Evolutionary conservation across 2,888 invertebrate species (phyloP), one percentile per base, ranked within the genome.

Genomic region (Cotesia congregata): DNA sequence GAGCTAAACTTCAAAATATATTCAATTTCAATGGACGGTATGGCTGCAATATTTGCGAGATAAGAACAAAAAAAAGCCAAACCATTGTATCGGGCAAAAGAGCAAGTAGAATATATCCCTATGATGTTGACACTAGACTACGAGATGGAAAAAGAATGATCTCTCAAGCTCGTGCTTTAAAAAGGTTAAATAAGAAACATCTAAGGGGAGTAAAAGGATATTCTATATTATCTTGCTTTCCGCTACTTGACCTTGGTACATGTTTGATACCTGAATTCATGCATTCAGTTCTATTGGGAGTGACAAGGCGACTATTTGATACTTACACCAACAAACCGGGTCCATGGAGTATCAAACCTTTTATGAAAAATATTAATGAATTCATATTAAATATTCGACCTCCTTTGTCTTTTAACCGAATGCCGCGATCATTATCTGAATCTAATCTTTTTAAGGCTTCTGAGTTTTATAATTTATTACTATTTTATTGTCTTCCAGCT

Each of bases 401-500:
- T 69, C 79, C 71, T 9, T 15, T 65, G 38, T 80, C 71, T n/a
- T 80, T 81, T 41, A 69, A 69, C 39, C 41, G 81, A 77, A 30
- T 79, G 62, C 81, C 79, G 17, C 30, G 78, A 77, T 1, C 0
- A 6, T 7, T 79, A 38, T 75, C 61, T 3, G 64, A 71, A 5
- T 39, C 67, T 30, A 67, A 76, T 60, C 76, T 67, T 62, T 79
- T 77, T 40, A 83, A 83, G 72, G 82, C 81, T 17, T 80, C 80
- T 0, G 83, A 83, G 41, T 80, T 41, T 30, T 79, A 79, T 67
- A 64, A 79, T 41, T 82, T 62, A 65, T 40, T 83, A n/a, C 70
- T 83, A 64, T 83, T 79, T 81, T 82, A 81, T 77, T 82, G 79
- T 20, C 30, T 83, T 1, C 80, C 82, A 67, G 1, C 59, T 4